Evolutionary conservation across 1,140 invertebrate species (phyloP).

Genomic region (Metopolophium dirhodum): DNA sequence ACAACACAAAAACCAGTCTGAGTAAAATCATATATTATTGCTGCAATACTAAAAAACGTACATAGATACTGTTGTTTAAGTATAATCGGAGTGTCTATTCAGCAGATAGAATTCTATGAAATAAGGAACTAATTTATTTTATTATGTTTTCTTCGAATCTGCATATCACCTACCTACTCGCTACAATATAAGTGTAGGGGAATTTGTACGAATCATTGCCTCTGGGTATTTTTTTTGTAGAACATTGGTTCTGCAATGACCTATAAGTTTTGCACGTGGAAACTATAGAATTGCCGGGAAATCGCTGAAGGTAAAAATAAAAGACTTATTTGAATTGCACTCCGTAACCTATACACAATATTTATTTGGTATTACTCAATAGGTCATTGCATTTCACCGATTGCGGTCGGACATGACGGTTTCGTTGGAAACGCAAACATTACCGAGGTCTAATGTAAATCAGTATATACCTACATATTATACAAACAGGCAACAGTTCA

Average conservation of each 20-base stretch:
- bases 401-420: not conserved
- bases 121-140: conserved; percentile 8
- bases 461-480: not conserved
- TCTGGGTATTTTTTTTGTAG: not conserved
- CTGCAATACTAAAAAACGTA: not conserved
- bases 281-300: conserved; percentile 1
- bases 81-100: not conserved
- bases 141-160: not conserved
- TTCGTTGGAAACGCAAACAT: not conserved
- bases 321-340: not conserved
- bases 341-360: conserved; percentile 29
- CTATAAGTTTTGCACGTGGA: conserved; percentile 31
- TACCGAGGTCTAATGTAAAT: conserved; percentile 16
- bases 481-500: not conserved
- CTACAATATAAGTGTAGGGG: not conserved
- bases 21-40: not conserved
- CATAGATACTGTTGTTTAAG: not conserved
- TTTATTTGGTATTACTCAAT: not conserved
- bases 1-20: not conserved
- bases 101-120: not conserved
- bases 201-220: not conserved
- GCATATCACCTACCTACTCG: not conserved
- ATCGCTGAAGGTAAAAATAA: conserved; percentile 37
- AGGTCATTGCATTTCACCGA: conserved; percentile 11
- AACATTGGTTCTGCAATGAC: not conserved